Evolutionary conservation across 2,888 invertebrate species (phyloP).

Genomic region (Caradrina clavipalpis): DNA sequence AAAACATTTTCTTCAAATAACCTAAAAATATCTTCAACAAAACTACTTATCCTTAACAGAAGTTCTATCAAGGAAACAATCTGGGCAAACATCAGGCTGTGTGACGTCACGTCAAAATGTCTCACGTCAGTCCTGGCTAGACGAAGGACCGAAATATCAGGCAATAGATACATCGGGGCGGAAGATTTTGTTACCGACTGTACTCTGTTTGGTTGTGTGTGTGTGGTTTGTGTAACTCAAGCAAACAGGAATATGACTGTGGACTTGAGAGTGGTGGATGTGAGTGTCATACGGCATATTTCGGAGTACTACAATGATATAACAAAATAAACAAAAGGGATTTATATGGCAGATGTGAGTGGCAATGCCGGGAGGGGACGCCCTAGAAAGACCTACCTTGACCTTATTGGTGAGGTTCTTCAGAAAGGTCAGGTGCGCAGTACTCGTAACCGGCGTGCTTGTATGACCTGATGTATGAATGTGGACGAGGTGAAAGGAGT

Average conservation of each 20-base stretch:
- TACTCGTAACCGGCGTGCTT: too few relatives aligned
- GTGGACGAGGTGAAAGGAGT: too few relatives aligned
- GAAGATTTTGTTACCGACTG: constrained; percentile 24
- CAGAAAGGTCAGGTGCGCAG: too few relatives aligned
- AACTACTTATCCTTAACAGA: constrained; percentile 52
- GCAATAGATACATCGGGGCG: constrained; percentile 37
- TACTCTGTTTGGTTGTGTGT: not conserved
- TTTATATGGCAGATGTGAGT: too few relatives aligned
- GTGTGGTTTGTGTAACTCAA: constrained; percentile 5
- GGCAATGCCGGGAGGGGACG: too few relatives aligned
- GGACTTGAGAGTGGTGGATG: constrained; percentile 1
- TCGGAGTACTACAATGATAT: too few relatives aligned
- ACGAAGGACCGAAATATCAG: constrained; percentile 57
- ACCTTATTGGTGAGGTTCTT: too few relatives aligned
- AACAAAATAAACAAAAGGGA: too few relatives aligned
- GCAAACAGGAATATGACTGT: constrained; percentile 10
- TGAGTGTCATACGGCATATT: not conserved
- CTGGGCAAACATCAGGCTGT: constrained; percentile 33
- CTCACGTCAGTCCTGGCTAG: constrained; percentile 36
- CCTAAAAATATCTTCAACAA: constrained; percentile 49
- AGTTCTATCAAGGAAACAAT: constrained; percentile 50
- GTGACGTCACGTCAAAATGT: constrained; percentile 56
- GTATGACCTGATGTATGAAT: too few relatives aligned
- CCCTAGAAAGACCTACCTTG: too few relatives aligned
- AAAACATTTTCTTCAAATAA: constrained; percentile 28